Evolutionary conservation across 2,797 vertebrate genomes (phyloP).

Genomic region (Eospalax fontanierii): DNA sequence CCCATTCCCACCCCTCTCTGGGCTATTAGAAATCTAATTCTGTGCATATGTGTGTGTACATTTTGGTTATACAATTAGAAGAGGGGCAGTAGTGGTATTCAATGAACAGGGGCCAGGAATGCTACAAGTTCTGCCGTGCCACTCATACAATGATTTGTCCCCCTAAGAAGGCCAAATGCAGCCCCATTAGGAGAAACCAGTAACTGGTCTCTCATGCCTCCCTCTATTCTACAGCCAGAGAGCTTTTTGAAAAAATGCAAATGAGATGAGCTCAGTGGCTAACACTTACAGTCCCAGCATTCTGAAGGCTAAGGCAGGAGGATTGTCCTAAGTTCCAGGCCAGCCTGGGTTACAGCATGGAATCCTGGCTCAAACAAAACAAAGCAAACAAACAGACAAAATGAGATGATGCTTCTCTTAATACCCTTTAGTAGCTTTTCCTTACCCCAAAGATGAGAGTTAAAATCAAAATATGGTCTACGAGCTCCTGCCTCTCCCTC

Average conservation of each 20-base stretch:
- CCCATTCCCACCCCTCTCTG: background rate
- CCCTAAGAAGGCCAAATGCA: background rate
- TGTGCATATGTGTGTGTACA: background rate
- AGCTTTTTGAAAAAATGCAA: slow-evolving; percentile 16
- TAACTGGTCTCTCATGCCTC: background rate
- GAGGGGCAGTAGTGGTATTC: background rate
- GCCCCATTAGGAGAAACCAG: slow-evolving; percentile 48
- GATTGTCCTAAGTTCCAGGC: background rate
- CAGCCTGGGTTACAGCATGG: background rate
- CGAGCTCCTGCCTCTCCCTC: background rate
- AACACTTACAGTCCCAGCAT: background rate
- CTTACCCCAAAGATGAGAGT: slow-evolving; percentile 39
- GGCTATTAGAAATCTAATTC: background rate
- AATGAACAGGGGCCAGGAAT: background rate
- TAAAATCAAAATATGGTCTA: slow-evolving; percentile 21
- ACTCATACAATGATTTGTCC: background rate
- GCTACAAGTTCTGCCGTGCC: background rate
- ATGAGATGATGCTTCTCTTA: slow-evolving; percentile 42
- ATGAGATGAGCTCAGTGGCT: background rate
- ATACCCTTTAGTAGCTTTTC: slow-evolving; percentile 2
- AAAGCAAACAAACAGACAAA: slow-evolving; percentile 21
- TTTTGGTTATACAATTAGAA: background rate
- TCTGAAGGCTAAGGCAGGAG: background rate
- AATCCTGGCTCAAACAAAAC: background rate
- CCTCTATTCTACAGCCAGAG: slow-evolving; percentile 8